A percentile compares a stretch with the other conserved stretches of the same genome.
phyloP scores from a whole-genome alignment of 2,797 vertebrate genomes.

The Crenuchus spilurus region DNA sequence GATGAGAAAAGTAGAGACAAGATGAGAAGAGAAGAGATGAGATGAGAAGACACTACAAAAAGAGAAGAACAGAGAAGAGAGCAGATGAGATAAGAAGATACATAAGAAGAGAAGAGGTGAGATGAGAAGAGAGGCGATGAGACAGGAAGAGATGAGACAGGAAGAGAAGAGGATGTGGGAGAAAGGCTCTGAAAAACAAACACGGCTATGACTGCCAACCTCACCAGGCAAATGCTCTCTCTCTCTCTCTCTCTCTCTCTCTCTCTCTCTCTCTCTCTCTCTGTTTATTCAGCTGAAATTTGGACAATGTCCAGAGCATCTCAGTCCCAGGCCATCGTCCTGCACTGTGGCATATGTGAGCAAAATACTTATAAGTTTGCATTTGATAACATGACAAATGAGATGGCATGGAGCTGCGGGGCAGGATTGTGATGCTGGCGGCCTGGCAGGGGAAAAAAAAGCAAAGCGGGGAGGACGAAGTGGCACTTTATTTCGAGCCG shows the following conservation, averaged over 20 bases:
- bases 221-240: constrained; percentile 74
- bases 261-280: constrained; percentile 31
- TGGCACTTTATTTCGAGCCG: constrained; percentile 78
- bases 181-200: constrained; percentile 68
- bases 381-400: constrained; percentile 89
- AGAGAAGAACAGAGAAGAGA: constrained; percentile 56
- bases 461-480: constrained; percentile 63
- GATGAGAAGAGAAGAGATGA: constrained; percentile 57
- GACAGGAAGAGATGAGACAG: constrained; percentile 47
- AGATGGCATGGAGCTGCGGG: constrained; percentile 82
- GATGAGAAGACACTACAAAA: constrained; percentile 54
- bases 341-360: constrained; percentile 79
- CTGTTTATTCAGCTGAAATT: constrained; percentile 88
- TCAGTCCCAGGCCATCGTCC: constrained; percentile 74
- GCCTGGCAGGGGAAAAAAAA: constrained; percentile 54
- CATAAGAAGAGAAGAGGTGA: constrained; percentile 55
- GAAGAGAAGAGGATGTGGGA: constrained; percentile 46
- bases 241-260: constrained; percentile 46
- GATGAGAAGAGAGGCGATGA: constrained; percentile 58
- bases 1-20: constrained; percentile 1
- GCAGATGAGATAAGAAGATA: constrained; percentile 55
- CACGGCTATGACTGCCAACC: constrained; percentile 76
- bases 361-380: constrained; percentile 78
- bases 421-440: constrained; percentile 63
- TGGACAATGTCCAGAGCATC: constrained; percentile 85